Conservation (phyloP, 2,113 vertebrate genomes). For the Garra rufa region DNA sequence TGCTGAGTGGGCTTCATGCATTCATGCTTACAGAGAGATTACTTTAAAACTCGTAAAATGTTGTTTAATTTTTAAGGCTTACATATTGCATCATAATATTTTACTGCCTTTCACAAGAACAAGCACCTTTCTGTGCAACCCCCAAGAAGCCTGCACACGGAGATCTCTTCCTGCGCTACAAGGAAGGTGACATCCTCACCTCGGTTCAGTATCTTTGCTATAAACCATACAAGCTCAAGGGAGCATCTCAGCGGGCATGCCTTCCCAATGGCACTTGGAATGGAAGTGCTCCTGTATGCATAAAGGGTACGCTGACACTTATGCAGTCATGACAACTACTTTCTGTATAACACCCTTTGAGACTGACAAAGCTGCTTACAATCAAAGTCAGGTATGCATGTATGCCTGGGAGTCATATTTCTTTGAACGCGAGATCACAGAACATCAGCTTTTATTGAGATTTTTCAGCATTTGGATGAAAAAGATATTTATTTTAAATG, state of each 20-base stretch:
- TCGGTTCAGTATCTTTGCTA: slow-evolving; percentile 84
- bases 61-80: slow-evolving; percentile 27
- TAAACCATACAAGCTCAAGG: slow-evolving; percentile 81
- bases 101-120: slow-evolving; percentile 18
- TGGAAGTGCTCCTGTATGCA: slow-evolving; percentile 83
- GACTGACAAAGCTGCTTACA: background rate
- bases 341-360: background rate
- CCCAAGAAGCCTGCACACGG: slow-evolving; percentile 81
- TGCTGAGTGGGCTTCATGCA: slow-evolving; percentile 82
- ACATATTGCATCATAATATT: background rate
- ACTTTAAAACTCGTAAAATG: slow-evolving; percentile 62
- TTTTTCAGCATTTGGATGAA: background rate
- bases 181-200: slow-evolving; percentile 74
- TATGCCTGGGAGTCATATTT: slow-evolving; percentile 2
- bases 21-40: slow-evolving; percentile 73
- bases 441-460: background rate
- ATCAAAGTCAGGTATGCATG: background rate
- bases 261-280: slow-evolving; percentile 84
- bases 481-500: background rate
- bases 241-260: slow-evolving; percentile 83
- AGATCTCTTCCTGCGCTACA: slow-evolving; percentile 77
- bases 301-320: slow-evolving; percentile 78
- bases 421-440: background rate
- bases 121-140: slow-evolving; percentile 71
- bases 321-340: background rate